Percentiles rank a stretch among this genome's conserved stretches.
Conservation (phyloP, 2,113 vertebrate genomes). For the Falcunculus frontatus region DNA sequence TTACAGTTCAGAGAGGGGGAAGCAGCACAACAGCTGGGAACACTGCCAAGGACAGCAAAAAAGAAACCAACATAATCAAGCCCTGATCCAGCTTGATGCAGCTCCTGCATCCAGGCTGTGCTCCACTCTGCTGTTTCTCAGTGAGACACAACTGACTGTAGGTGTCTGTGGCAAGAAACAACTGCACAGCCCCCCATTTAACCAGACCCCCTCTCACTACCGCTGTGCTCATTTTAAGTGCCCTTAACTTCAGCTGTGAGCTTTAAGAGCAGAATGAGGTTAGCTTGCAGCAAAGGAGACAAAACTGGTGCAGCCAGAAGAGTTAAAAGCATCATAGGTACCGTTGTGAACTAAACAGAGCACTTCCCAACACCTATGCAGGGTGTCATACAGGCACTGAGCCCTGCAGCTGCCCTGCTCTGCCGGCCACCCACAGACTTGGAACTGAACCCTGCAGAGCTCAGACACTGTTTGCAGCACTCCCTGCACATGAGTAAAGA, state of each 20-base stretch:
- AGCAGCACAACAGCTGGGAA: neutral
- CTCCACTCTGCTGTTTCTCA: neutral
- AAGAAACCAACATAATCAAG: neutral
- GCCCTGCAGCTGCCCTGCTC: neutral
- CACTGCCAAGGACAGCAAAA: neutral
- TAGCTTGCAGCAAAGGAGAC: neutral
- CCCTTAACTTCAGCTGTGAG: neutral
- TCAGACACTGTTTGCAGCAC: rapidly evolving
- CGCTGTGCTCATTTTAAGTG: neutral
- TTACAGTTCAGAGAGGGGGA: neutral
- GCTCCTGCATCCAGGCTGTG: neutral
- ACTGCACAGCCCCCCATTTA: neutral
- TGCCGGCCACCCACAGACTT: rapidly evolving
- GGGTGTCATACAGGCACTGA: neutral
- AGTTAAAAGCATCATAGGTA: neutral
- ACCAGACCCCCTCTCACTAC: neutral
- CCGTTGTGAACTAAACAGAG: neutral
- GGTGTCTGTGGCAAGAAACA: neutral
- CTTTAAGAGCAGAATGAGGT: neutral
- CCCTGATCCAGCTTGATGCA: neutral
- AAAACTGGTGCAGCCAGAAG: neutral
- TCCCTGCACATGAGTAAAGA: neutral
- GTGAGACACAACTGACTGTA: neutral
- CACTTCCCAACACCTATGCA: neutral
- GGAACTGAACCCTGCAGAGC: neutral